Base-by-base conservation (phyloP, 2,113 vertebrate genomes). In the Equus quagga region DNA sequence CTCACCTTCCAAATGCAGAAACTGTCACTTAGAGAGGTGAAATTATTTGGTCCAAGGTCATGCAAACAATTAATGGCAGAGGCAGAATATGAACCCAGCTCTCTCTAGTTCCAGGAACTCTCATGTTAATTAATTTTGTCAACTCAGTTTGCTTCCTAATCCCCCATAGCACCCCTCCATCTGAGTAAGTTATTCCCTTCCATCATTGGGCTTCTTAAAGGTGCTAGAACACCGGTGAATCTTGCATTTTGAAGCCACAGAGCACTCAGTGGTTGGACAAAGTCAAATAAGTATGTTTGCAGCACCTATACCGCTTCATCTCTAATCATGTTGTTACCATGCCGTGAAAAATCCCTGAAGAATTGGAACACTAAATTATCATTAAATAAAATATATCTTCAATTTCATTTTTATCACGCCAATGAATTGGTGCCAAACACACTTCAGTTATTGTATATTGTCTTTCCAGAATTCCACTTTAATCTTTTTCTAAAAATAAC, bases 281-380 rank as follows among this genome's bases (percentile, higher is more conserved):
- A 36, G 15, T 49, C 33, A 41, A 83, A 51, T 0, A 10, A 70
- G 17, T 2, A 6, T 3, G 2, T n/a, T 4, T 21, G 19, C 2
- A 4, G 4, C 0, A 8, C 2, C 65, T 10, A 1, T 18, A 1
- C 5, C 0, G 1, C 8, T 26, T 15, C 17, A 0, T 49, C 33
- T 46, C 31, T 65, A 36, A 21, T 31, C 17, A 3, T 1, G 5
- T 3, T 6, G 4, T 6, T 62, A 60, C 23, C 4, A 3, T 46
- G 36, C 4, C 56, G 8, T 9, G 6, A 2, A 44, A 33, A 36
- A 26, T 8, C 70, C 70, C 51, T 19, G 5, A 11, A 54, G 46
- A 49, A 8, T 9, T 1, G 23, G 4, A 12, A 26, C 23, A 2
- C 17, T 14, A 44, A 58, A 54, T 11, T 36, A 33, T 46, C 44